A percentile compares a stretch with the other conserved stretches of the same genome.
Evolutionary conservation across 2,888 invertebrate genomes (phyloP).

Genomic region (Zygaena filipendulae): DNA sequence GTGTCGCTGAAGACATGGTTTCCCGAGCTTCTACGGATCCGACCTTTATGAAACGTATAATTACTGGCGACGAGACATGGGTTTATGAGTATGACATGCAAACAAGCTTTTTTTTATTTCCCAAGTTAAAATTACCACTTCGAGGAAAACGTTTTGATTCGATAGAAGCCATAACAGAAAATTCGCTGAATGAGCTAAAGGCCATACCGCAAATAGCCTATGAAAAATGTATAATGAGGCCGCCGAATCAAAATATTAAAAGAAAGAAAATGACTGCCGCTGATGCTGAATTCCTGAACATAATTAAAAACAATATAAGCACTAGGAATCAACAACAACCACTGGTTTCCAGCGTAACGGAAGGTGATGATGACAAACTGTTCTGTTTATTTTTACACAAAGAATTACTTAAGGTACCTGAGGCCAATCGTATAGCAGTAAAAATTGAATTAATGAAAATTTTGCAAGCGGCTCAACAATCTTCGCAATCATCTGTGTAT

Average conservation of each 20-base stretch:
- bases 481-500: conserved; percentile 8
- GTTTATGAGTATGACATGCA: no score
- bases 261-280: conserved; percentile 8
- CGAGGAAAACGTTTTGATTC: no score
- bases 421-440: conserved; percentile 11
- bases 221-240: conserved; percentile 13
- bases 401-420: conserved; percentile 10
- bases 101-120: no score
- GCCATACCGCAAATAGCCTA: no score
- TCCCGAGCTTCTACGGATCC: no score
- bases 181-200: no score
- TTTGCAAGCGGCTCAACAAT: conserved; percentile 11
- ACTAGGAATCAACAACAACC: conserved; percentile 8
- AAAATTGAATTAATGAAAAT: conserved; percentile 15
- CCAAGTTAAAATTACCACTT: no score
- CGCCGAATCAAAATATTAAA: conserved; percentile 10
- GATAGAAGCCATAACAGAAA: no score
- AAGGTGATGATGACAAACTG: conserved; percentile 9
- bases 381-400: conserved; percentile 13
- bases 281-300: conserved; percentile 8
- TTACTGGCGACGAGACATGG: no score
- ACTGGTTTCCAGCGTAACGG: conserved; percentile 6
- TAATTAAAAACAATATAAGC: conserved; percentile 11
- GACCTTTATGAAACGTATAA: no score
- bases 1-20: no score